Percentiles rank a stretch among this genome's conserved stretches.
Evolutionary conservation across 2,888 invertebrate genomes (phyloP).

Genomic region (Macaria liturata): DNA sequence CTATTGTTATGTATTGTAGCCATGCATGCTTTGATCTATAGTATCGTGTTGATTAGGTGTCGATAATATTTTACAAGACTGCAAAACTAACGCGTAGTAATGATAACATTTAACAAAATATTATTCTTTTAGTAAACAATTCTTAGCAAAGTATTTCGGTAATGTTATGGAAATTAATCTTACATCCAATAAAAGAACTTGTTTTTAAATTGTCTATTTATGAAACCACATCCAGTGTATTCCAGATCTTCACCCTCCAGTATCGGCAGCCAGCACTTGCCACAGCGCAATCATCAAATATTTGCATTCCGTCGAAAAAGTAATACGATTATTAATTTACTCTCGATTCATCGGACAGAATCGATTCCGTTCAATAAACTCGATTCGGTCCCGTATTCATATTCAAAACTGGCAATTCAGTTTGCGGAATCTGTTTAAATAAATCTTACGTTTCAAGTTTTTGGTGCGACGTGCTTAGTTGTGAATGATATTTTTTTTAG

Average conservation of each 20-base stretch:
- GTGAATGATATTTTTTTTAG: constrained; percentile 4
- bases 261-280: constrained; percentile 60
- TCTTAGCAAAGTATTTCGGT: too few relatives aligned
- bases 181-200: too few relatives aligned
- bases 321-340: constrained; percentile 82
- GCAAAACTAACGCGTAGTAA: too few relatives aligned
- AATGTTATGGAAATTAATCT: too few relatives aligned
- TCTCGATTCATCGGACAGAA: constrained; percentile 62
- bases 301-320: constrained; percentile 80
- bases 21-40: too few relatives aligned
- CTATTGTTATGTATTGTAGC: too few relatives aligned
- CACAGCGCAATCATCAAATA: constrained; percentile 78
- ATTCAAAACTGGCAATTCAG: constrained; percentile 63
- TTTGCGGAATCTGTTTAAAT: constrained; percentile 44
- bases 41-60: too few relatives aligned
- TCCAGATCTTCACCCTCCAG: constrained; percentile 15
- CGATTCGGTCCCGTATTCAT: constrained; percentile 45
- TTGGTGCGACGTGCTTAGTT: constrained; percentile 6
- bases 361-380: constrained; percentile 56
- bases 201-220: too few relatives aligned
- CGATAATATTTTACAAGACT: too few relatives aligned
- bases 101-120: too few relatives aligned
- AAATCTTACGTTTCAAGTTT: constrained; percentile 16
- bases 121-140: too few relatives aligned
- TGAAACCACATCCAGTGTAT: constrained; percentile 3